phyloP scores from a whole-genome alignment of 2,113 vertebrate species.

The Myocastor coypus region DNA sequence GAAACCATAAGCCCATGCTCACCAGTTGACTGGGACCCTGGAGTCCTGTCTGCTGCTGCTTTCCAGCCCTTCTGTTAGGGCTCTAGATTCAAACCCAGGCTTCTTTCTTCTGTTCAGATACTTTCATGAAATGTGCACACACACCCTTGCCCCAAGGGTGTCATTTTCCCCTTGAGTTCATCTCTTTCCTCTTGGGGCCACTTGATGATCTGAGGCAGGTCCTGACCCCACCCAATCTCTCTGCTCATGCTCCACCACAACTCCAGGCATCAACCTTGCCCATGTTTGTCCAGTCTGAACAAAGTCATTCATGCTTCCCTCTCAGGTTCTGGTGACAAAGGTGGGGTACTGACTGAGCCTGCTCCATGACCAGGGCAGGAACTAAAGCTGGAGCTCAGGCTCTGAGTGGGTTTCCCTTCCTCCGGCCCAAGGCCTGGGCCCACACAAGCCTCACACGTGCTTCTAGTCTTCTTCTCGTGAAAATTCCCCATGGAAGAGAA shows the following conservation, averaged over 20 bases:
- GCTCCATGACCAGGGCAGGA: background rate
- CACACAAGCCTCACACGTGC: background rate
- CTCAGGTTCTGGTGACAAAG: background rate
- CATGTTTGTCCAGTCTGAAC: background rate
- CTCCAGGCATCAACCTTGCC: background rate
- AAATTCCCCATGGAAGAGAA: background rate
- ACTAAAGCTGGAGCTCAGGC: background rate
- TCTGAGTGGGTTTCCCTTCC: background rate
- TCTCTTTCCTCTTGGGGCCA: background rate
- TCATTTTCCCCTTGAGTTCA: background rate
- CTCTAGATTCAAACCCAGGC: too few species aligned
- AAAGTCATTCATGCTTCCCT: background rate
- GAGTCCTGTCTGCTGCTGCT: rapidly evolving
- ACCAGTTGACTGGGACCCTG: background rate
- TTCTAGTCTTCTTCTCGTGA: background rate
- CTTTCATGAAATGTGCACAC: too few species aligned
- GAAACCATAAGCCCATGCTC: rapidly evolving
- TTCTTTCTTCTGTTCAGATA: too few species aligned
- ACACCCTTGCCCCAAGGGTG: rapidly evolving
- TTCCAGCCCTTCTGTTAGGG: background rate
- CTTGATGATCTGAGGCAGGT: background rate
- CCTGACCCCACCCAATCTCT: background rate
- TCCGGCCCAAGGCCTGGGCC: rapidly evolving
- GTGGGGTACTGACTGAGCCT: background rate
- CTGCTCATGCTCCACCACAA: rapidly evolving